Evolutionary conservation across 2,797 vertebrate genomes (phyloP).

Genomic region (Typhlichthys eigenmanni): DNA sequence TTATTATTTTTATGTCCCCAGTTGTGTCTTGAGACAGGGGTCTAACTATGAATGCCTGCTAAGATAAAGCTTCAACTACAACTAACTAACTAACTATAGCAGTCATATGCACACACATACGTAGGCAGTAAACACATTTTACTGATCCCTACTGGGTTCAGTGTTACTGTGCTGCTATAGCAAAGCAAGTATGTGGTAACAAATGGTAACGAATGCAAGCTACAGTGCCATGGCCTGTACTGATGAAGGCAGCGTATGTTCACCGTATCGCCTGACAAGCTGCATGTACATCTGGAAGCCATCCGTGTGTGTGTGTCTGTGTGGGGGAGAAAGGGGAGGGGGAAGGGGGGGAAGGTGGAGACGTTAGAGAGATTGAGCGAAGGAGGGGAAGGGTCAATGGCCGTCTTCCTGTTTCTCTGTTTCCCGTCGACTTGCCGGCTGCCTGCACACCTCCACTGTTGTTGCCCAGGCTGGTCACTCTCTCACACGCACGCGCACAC

Average conservation of each 20-base stretch:
- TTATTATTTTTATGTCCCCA: too few species aligned
- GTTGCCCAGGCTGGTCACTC: constrained; percentile 32
- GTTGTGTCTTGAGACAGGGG: too few species aligned
- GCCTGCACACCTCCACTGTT: not conserved
- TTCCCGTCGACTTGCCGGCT: constrained; percentile 43
- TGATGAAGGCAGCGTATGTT: constrained; percentile 27
- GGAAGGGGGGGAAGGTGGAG: not conserved
- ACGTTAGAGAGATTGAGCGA: not conserved
- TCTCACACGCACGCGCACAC: constrained; percentile 9
- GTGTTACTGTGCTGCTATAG: constrained; percentile 16
- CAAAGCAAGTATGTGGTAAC: constrained; percentile 43
- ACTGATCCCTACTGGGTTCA: too few species aligned
- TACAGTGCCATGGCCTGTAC: constrained; percentile 40
- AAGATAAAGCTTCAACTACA: too few species aligned
- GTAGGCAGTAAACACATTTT: too few species aligned
- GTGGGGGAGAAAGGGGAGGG: not conserved
- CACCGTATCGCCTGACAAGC: constrained; percentile 49
- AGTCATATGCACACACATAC: too few species aligned
- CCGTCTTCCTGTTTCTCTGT: constrained; percentile 63
- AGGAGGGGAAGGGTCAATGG: constrained; percentile 63
- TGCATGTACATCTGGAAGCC: constrained; percentile 71
- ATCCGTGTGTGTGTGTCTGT: constrained; percentile 44
- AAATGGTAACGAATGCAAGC: constrained; percentile 45
- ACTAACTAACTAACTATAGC: too few species aligned
- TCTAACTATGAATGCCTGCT: too few species aligned